These are phyloP conservation scores for Paracentrotus lividus DNA, from an alignment of 53 echinoderm and acorn worm genomes.

Conservation along the genomic window DNA sequence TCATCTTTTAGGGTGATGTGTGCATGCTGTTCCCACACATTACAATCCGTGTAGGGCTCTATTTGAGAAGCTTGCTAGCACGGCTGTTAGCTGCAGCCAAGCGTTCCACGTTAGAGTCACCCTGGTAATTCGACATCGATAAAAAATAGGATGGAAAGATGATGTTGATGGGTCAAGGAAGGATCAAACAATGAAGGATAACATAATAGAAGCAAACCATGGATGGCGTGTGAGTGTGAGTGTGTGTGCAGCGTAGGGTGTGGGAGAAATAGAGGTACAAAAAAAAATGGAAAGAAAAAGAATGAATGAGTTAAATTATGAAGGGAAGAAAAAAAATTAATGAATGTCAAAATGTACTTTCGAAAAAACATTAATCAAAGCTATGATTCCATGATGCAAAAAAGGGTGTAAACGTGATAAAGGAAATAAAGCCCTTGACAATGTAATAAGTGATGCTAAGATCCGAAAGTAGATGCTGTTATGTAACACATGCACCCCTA, in stretches of 20 bases:
- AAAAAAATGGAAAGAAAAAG: conserved; percentile 60
- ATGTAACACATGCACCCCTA: conserved; percentile 2
- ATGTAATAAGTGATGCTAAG: not conserved
- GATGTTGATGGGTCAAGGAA: conserved; percentile 8
- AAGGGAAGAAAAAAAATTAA: conserved; percentile 47
- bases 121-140: conserved; percentile 69
- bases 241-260: conserved; percentile 12
- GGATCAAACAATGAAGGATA: not conserved
- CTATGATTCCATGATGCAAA: conserved; percentile 64
- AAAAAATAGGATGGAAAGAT: not conserved
- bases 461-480: not conserved
- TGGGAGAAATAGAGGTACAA: conserved; percentile 67
- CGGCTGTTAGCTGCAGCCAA: conserved; percentile 94
- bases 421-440: not conserved
- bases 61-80: conserved; percentile 97
- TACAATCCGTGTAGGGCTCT: conserved; percentile 45
- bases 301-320: conserved; percentile 54
- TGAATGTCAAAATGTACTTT: conserved; percentile 42
- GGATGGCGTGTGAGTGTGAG: not conserved
- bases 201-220: conserved; percentile 11
- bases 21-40: conserved; percentile 17
- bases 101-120: conserved; percentile 93
- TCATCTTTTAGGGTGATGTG: conserved; percentile 6
- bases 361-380: conserved; percentile 25
- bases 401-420: not conserved